A percentile compares a stretch with the other conserved stretches of the same genome.
Conservation (phyloP, 2,888 invertebrate genomes). For the Drosophila neutralis region DNA sequence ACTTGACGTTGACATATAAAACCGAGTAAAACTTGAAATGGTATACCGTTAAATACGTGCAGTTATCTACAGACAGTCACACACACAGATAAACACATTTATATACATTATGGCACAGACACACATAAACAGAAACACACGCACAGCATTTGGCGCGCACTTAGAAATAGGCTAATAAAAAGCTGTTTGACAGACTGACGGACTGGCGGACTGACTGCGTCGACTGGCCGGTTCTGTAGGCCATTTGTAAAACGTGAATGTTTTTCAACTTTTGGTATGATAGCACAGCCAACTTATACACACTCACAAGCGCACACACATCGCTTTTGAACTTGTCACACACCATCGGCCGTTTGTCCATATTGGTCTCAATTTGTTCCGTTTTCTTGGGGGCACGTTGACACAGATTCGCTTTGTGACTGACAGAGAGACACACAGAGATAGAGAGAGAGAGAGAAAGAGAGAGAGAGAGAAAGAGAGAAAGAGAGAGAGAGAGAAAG, state of each 20-base stretch:
- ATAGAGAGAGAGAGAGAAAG: constrained; percentile 11
- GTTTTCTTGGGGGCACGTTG: constrained; percentile 66
- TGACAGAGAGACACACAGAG: constrained; percentile 11
- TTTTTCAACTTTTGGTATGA: constrained; percentile 43
- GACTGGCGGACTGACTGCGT: constrained; percentile 38
- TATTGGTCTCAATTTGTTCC: constrained; percentile 72
- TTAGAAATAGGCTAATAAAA: constrained; percentile 74
- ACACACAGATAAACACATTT: constrained; percentile 16
- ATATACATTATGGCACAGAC: constrained; percentile 13
- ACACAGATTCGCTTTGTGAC: constrained; percentile 64
- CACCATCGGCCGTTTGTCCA: constrained; percentile 64
- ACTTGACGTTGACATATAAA: constrained; percentile 42
- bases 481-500: neutral
- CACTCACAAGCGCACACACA: constrained; percentile 22
- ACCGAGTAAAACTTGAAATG: constrained; percentile 57
- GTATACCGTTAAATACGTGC: constrained; percentile 77
- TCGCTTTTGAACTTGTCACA: constrained; percentile 74
- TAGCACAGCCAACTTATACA: constrained; percentile 36
- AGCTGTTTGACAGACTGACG: constrained; percentile 57
- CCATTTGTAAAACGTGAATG: constrained; percentile 57
- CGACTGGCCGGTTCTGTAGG: constrained; percentile 67
- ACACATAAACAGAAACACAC: constrained; percentile 19
- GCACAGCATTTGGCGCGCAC: constrained; percentile 39
- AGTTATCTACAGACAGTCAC: constrained; percentile 48
- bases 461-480: constrained; percentile 9